Evolutionary conservation across 2,113 vertebrate genomes (phyloP).

Genomic region (Onychostruthus taczanowskii): DNA sequence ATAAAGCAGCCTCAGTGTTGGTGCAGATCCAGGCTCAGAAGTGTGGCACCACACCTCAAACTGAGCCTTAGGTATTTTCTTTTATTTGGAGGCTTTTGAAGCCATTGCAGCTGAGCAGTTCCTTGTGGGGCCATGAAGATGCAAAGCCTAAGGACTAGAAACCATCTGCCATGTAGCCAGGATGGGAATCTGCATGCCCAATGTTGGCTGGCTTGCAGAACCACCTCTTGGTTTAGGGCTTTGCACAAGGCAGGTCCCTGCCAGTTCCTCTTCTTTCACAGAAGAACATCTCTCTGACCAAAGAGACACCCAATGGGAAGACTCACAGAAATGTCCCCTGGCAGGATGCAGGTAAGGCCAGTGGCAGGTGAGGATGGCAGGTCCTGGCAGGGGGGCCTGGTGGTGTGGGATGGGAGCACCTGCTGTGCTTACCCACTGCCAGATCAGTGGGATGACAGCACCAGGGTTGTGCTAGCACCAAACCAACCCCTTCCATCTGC

Average conservation of each 20-base stretch:
- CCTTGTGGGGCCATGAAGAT: neutral
- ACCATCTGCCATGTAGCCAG: neutral
- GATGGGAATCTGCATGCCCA: neutral
- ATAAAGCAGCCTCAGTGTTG: neutral
- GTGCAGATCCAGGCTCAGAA: neutral
- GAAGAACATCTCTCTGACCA: conserved; percentile 79
- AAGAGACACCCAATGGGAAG: conserved; percentile 78
- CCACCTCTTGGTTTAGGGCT: neutral
- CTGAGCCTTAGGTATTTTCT: neutral
- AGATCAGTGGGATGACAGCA: neutral
- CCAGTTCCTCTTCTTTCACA: conserved; percentile 53
- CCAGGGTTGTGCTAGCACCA: neutral
- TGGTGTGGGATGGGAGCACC: neutral
- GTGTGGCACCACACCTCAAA: neutral
- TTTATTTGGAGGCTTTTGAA: neutral
- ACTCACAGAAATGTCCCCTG: conserved; percentile 81
- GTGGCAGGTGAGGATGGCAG: neutral
- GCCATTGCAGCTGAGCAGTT: neutral
- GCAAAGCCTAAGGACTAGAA: neutral
- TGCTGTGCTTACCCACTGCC: neutral
- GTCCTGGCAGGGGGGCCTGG: neutral
- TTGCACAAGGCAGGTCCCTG: neutral
- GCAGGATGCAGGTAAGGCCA: conserved; percentile 84
- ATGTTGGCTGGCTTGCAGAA: neutral
- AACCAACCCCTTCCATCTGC: neutral